phyloP scores from a whole-genome alignment of 2,888 invertebrate species.

The Athalia circularis region DNA sequence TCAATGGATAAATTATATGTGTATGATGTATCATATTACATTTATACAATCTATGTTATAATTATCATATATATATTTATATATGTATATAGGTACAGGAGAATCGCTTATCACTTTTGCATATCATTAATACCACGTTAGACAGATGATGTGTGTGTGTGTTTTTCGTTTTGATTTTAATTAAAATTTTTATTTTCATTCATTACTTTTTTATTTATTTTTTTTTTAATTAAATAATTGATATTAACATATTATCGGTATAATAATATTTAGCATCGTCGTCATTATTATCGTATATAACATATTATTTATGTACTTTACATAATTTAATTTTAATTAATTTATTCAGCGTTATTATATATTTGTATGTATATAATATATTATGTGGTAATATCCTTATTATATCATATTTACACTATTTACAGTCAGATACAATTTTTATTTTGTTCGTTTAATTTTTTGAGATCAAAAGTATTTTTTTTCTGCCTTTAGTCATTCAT shows the following conservation, averaged over 20 bases:
- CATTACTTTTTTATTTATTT: constrained; percentile 1
- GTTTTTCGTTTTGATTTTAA: neutral
- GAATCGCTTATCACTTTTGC: constrained; percentile 38
- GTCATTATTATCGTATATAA: neutral
- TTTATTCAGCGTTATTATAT: neutral
- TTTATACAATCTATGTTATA: constrained; percentile 66
- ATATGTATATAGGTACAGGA: constrained; percentile 38
- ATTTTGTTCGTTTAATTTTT: neutral
- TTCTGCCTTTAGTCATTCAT: neutral
- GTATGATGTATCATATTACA: constrained; percentile 66
- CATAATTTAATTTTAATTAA: constrained; percentile 38
- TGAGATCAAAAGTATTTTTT: constrained; percentile 39
- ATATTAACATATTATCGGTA: neutral
- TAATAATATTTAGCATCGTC: neutral
- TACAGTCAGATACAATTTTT: constrained; percentile 28
- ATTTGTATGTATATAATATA: neutral
- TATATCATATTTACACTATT: constrained; percentile 38
- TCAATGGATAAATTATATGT: constrained; percentile 68
- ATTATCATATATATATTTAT: neutral
- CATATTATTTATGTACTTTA: constrained; percentile 31
- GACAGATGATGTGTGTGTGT: neutral
- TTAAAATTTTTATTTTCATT: constrained; percentile 11
- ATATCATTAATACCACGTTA: constrained; percentile 36
- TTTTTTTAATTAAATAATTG: constrained; percentile 14
- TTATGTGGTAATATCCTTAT: constrained; percentile 23